Conservation (phyloP, 2,888 invertebrate species). For the Zootermopsis nevadensis region DNA sequence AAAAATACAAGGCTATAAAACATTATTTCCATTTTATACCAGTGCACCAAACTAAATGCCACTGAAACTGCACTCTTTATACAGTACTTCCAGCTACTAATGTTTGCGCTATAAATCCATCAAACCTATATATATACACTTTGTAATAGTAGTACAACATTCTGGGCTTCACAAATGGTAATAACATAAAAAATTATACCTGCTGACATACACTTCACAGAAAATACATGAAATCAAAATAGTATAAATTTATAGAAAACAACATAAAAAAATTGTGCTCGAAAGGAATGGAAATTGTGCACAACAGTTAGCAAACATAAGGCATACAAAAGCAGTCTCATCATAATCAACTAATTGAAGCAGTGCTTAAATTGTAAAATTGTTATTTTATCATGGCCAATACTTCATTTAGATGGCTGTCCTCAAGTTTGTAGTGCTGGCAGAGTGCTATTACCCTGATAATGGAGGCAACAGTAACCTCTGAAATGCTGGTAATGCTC, state of each 20-base stretch:
- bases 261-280: background rate
- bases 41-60: background rate
- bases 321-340: conserved; percentile 35
- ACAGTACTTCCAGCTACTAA: background rate
- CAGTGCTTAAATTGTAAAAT: conserved; percentile 39
- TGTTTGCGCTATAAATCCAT: background rate
- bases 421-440: no score
- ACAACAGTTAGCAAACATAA: conserved; percentile 18
- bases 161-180: conserved; percentile 4
- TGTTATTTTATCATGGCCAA: background rate
- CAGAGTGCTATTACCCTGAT: no score
- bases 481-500: no score
- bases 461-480: no score
- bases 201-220: background rate
- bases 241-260: background rate
- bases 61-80: background rate
- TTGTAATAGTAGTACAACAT: background rate
- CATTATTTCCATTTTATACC: background rate
- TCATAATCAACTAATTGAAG: conserved; percentile 10
- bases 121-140: background rate
- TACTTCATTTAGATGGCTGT: no score
- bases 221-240: background rate
- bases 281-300: conserved; percentile 30
- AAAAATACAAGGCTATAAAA: background rate
- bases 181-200: background rate